These are phyloP conservation scores for Drosophila lacteicornis DNA, from an alignment of 1,140 invertebrate genomes.

Conservation along the genomic window DNA sequence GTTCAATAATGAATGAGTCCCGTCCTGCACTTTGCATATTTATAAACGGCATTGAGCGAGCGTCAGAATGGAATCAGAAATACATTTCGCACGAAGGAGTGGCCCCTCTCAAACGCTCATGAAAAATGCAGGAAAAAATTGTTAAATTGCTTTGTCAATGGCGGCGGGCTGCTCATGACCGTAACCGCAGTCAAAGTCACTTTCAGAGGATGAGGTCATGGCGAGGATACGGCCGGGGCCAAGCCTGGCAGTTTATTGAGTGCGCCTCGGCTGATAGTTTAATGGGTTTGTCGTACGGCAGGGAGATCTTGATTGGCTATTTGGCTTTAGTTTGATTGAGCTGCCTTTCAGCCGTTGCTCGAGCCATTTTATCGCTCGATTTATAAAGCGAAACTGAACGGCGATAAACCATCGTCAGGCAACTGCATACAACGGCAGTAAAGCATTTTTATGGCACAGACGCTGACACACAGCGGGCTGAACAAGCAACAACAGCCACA, in stretches of 20 bases:
- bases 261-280: slow-evolving; percentile 46
- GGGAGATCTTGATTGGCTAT: slow-evolving; percentile 48
- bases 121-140: slow-evolving; percentile 53
- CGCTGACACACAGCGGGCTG: slow-evolving; percentile 7
- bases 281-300: slow-evolving; percentile 46
- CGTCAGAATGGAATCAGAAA: slow-evolving; percentile 37
- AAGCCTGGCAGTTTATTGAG: slow-evolving; percentile 47
- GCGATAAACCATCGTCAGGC: slow-evolving; percentile 50
- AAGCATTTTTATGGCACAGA: slow-evolving; percentile 56
- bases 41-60: slow-evolving; percentile 49
- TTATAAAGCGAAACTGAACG: slow-evolving; percentile 49
- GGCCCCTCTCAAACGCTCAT: slow-evolving; percentile 20
- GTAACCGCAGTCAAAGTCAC: slow-evolving; percentile 41
- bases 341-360: slow-evolving; percentile 40
- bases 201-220: slow-evolving; percentile 37
- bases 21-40: slow-evolving; percentile 55
- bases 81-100: slow-evolving; percentile 27
- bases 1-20: slow-evolving; percentile 60
- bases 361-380: slow-evolving; percentile 57
- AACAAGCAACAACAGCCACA: slow-evolving; percentile 40
- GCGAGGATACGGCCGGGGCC: background rate
- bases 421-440: slow-evolving; percentile 46
- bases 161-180: slow-evolving; percentile 45
- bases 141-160: slow-evolving; percentile 62
- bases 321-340: slow-evolving; percentile 51